These are phyloP conservation scores for Todiramphus chloris DNA, from an alignment of 2,113 vertebrate species.

Conservation along the genomic window DNA sequence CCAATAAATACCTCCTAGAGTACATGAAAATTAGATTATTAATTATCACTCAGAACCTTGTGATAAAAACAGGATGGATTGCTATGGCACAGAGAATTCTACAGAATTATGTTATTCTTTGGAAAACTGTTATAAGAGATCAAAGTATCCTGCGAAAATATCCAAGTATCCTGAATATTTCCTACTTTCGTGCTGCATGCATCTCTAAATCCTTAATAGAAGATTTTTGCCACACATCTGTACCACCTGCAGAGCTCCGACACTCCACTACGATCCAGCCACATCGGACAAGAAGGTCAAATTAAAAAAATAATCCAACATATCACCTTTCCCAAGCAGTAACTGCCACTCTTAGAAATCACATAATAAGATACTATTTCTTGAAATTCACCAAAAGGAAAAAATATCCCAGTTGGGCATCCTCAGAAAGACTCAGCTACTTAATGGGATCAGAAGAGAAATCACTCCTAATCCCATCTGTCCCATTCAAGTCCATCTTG, in stretches of 20 bases:
- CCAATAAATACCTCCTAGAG: background rate
- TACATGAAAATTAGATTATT: background rate
- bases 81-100: background rate
- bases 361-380: background rate
- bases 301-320: background rate
- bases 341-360: background rate
- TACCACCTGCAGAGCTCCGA: background rate
- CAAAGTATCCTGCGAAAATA: background rate
- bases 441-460: background rate
- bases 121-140: background rate
- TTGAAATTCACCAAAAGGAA: background rate
- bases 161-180: background rate
- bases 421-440: background rate
- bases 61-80: background rate
- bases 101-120: background rate
- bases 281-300: background rate
- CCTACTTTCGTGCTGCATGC: background rate
- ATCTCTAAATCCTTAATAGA: background rate
- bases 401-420: background rate
- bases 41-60: background rate
- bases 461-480: background rate
- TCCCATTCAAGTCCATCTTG: fast-evolving
- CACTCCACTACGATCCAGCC: background rate
- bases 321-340: background rate
- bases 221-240: fast-evolving